A percentile compares a stretch with the other conserved stretches of the same genome.
Conservation (phyloP, 2,888 invertebrate genomes). For the Limnephilus marmoratus region DNA sequence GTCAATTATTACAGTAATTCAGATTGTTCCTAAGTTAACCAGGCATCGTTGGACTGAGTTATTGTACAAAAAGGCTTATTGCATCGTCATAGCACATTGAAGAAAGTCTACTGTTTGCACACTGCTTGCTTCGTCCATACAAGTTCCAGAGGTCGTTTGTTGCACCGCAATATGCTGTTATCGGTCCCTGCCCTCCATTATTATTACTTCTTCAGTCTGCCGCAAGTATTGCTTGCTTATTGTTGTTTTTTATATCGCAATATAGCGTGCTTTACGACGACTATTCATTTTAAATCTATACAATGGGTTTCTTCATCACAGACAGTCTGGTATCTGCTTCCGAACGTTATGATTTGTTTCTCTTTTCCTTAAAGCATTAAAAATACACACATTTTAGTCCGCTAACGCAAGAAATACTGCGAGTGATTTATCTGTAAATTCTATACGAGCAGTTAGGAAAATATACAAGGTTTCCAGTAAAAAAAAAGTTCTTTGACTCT, state of each 20-base stretch:
- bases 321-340: not conserved
- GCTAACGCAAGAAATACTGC: too few relatives aligned
- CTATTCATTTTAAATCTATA: not conserved
- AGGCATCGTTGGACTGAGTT: not conserved
- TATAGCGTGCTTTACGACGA: not conserved
- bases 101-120: not conserved
- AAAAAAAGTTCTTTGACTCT: too few relatives aligned
- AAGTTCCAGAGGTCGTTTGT: constrained; percentile 13
- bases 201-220: not conserved
- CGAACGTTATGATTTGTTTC: not conserved
- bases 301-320: not conserved
- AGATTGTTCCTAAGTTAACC: not conserved
- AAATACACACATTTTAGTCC: too few relatives aligned
- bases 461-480: too few relatives aligned
- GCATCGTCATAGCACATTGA: not conserved
- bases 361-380: not conserved
- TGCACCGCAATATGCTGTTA: constrained; percentile 10
- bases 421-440: too few relatives aligned
- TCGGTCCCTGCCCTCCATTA: constrained; percentile 8
- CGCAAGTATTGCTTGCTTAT: not conserved
- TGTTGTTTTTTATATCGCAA: not conserved
- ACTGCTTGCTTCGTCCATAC: not conserved
- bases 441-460: too few relatives aligned
- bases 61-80: not conserved
- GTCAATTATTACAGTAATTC: not conserved